Evolutionary conservation across 2,888 invertebrate genomes (phyloP).

Genomic region (Nomada flava): DNA sequence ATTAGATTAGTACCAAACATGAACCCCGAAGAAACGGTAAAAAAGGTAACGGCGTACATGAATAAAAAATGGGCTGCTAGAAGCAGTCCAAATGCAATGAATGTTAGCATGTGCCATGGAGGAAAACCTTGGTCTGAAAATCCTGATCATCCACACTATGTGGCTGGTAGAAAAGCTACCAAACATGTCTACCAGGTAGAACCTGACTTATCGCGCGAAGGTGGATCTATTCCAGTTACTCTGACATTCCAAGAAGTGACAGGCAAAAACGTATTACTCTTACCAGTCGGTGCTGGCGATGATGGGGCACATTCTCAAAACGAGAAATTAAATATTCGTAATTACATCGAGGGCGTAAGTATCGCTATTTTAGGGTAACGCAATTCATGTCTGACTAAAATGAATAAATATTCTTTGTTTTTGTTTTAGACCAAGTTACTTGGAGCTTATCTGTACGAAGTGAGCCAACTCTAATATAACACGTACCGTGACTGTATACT

Average conservation of each 20-base stretch:
- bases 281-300: conserved; percentile 97
- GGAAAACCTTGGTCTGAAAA: conserved; percentile 97
- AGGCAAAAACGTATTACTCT: conserved; percentile 95
- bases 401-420: conserved; percentile 27
- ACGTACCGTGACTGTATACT: background rate
- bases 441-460: conserved; percentile 95
- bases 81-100: conserved; percentile 94
- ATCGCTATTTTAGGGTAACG: conserved; percentile 21
- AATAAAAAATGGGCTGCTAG: conserved; percentile 91
- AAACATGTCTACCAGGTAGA: conserved; percentile 94
- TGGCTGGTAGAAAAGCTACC: conserved; percentile 93
- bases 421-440: conserved; percentile 94
- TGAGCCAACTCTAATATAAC: conserved; percentile 85
- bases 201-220: conserved; percentile 98
- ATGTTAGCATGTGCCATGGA: conserved; percentile 88
- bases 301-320: conserved; percentile 99
- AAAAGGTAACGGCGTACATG: conserved; percentile 91
- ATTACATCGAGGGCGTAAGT: conserved; percentile 97
- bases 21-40: conserved; percentile 92
- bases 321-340: conserved; percentile 96
- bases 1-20: conserved; percentile 98
- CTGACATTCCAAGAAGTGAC: conserved; percentile 96
- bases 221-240: conserved; percentile 98
- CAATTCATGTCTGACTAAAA: background rate
- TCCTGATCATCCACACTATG: conserved; percentile 95